Conservation (phyloP, 30 jellyfish, hydroid and myxozoan genomes). For the Haliclystus octoradiatus region DNA sequence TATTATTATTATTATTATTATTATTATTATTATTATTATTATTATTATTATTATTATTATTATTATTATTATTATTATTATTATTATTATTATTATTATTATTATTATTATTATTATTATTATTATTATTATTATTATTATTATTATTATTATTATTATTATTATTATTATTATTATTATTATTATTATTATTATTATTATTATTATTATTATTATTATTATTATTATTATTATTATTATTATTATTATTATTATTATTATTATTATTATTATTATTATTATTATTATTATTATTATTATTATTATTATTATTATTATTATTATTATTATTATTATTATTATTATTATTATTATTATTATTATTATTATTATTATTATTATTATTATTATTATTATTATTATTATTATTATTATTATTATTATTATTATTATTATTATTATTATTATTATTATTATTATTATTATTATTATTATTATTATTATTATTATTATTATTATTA, state of each 20-base stretch:
- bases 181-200: conserved; percentile 12
- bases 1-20: conserved; percentile 6
- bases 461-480: no score
- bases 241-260: neutral
- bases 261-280: no score
- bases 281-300: no score
- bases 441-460: no score
- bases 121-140: conserved; percentile 8
- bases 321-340: no score
- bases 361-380: no score
- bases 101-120: conserved; percentile 6
- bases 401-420: no score
- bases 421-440: no score
- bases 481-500: neutral
- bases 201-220: conserved; percentile 5
- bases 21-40: neutral
- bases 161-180: conserved; percentile 11
- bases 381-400: no score
- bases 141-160: conserved; percentile 2
- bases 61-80: conserved; percentile 1
- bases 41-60: conserved; percentile 2
- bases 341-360: no score
- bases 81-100: conserved; percentile 1
- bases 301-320: no score
- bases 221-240: neutral